These are phyloP conservation scores for Diploptera punctata DNA, from an alignment of 2,888 invertebrate species.

Conservation along the genomic window DNA sequence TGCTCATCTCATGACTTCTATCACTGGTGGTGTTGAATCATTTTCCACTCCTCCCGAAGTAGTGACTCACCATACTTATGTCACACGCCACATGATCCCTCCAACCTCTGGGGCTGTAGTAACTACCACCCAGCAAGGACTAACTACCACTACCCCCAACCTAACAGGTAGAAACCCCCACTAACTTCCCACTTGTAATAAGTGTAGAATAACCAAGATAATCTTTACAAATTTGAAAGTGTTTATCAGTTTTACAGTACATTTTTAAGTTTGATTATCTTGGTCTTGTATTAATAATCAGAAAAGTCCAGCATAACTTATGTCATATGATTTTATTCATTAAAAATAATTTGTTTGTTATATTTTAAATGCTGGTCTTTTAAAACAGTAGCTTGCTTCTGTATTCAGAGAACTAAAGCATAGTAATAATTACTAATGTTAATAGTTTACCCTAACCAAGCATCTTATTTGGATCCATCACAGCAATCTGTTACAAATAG, in stretches of 20 bases:
- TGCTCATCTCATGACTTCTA: conserved; percentile 38
- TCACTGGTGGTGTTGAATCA: conserved; percentile 28
- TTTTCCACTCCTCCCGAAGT: conserved; percentile 31
- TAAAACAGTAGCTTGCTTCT: conserved; percentile 12
- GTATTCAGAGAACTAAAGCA: not conserved
- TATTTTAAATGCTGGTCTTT: not conserved
- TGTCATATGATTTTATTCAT: not conserved
- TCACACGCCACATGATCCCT: conserved; percentile 36
- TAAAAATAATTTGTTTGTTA: not conserved
- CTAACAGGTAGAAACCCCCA: conserved; percentile 45
- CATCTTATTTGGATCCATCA: too few species aligned
- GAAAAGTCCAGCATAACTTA: not conserved
- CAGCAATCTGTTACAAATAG: too few species aligned
- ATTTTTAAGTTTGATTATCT: not conserved
- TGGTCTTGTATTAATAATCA: not conserved
- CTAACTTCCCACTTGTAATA: conserved; percentile 20
- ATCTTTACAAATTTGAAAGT: not conserved
- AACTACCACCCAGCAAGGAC: conserved; percentile 44
- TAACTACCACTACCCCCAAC: conserved; percentile 40
- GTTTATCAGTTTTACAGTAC: too few species aligned
- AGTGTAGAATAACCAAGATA: conserved; percentile 17
- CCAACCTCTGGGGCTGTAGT: conserved; percentile 38
- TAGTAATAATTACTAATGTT: not conserved
- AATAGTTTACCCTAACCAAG: too few species aligned
- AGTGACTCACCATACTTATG: conserved; percentile 38